Base-by-base conservation (phyloP, 2,113 vertebrate species). In the Pyxicephalus adspersus region DNA sequence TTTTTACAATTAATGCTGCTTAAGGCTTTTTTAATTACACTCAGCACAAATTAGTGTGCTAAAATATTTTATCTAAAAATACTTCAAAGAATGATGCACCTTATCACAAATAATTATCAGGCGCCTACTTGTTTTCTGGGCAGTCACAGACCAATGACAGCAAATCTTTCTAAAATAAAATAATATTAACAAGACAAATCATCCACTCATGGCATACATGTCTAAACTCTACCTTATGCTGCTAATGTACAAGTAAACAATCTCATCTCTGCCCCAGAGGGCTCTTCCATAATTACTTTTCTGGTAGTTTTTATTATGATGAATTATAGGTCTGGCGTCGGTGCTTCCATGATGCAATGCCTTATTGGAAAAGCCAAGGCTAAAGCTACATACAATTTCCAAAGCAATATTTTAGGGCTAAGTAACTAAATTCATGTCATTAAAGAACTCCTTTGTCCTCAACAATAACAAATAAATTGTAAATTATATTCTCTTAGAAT, bases 371-470 rank as follows among this genome's bases (percentile, higher is more conserved):
- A 25, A n/a, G n/a, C n/a, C n/a, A n/a, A n/a, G n/a, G 51, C 23
- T 51, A 66, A n/a, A 15, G 22, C 23, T 61, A 18, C 50, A 17
- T 71, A 31, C 52, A 58, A 73, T 73, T 73, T 73, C 70, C 70
- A 73, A 73, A 73, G 52, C 70, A 73, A 73, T 73, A 73, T 73
- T 25, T 57, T 55, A 58, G 1, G 52, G 31, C 34, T 7, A 31
- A 29, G 55, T 22, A 5, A 4, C 20, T 72, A 57, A 9, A 57
- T 58, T 34, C 13, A 31, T 20, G 3, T 57, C 25, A n/a, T 55
- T 31, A 7, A 57, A 58, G 16, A 73, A 11, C 57, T 73, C 18
- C 52, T 58, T 13, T 1, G 20, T 29, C 8, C 38, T 9, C 15
- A 55, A 20, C 28, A 29, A 34, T 17, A 34, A 22, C 2, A 73